Base-by-base conservation (phyloP, 2,888 invertebrate species). In the Microplitis deprimator region DNA sequence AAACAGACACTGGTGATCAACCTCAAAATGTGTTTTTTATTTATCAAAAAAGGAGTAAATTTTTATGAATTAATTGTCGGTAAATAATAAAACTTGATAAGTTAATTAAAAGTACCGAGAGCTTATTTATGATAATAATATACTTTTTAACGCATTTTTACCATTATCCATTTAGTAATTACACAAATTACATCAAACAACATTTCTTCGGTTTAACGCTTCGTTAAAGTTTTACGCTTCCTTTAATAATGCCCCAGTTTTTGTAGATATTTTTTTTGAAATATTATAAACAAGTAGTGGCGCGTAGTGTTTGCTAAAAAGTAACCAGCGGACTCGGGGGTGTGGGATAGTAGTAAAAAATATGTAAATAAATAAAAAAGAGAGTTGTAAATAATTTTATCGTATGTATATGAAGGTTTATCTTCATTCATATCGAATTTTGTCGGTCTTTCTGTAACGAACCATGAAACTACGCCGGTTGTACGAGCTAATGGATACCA, bases 171-270 rank as follows among this genome's bases (percentile, higher is more conserved):
- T 83, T 74, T 81, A 77, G 80, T 83, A 83, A 86, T 85, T 85
- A 83, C 82, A 82, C 82, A 82, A 80, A 83, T 83, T 83, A 82
- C 82, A 84, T 85, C 81, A 82, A 50, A 83, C 81, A 81, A 85
- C 84, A 84, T 85, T 86, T 85, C 83, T 81, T 84, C 87, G 85
- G 81, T 89, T 89, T 89, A 88, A 88, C 86, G 89, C 87, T 87
- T 87, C 88, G 89, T 88, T 89, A 85, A 87, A 73, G 84, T 84
- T 83, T 79, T 85, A 85, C 86, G 86, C 85, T 85, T 50, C 50
- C 50, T 50, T 50, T 50, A 50, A 50, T 50, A 50, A 13, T 13
- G 13, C 50, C 13, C 50, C 84, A 83, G 87, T 84, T 85, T 83
- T 81, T 77, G 79, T 79, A 83, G 84, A 83, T 82, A 82, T 29